Conservation (phyloP, 2,797 vertebrate species). For the Anguilla pacifica region DNA sequence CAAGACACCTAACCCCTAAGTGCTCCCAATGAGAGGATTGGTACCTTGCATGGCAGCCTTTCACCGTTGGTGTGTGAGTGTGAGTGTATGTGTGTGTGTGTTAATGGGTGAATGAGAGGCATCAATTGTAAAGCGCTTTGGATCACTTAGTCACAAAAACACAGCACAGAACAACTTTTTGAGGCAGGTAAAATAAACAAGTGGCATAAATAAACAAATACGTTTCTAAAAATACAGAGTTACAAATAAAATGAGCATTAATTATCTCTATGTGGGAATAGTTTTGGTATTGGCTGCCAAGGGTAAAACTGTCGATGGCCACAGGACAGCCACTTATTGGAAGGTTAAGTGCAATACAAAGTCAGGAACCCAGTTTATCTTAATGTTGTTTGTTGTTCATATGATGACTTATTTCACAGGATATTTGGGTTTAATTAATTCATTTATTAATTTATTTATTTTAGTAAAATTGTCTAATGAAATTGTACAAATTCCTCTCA, state of each 20-base stretch:
- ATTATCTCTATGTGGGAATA: neutral
- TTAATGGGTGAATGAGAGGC: too few relatives aligned
- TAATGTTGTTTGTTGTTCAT: neutral
- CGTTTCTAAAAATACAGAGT: neutral
- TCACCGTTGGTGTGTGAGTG: too few relatives aligned
- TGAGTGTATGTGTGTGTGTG: too few relatives aligned
- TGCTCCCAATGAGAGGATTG: too few relatives aligned
- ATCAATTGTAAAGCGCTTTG: too few relatives aligned
- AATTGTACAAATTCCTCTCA: slow-evolving; percentile 9
- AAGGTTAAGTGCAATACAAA: slow-evolving; percentile 5
- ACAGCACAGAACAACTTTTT: neutral
- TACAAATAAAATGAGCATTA: neutral
- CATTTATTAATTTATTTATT: neutral
- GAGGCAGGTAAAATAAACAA: neutral
- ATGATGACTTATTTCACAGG: slow-evolving; percentile 7
- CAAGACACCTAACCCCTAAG: too few relatives aligned
- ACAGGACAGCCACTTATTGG: neutral
- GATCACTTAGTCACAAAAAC: too few relatives aligned
- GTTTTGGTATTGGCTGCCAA: neutral
- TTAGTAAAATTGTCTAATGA: neutral
- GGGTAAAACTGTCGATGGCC: neutral
- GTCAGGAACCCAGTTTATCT: slow-evolving; percentile 8
- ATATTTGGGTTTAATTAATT: neutral
- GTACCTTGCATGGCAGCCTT: too few relatives aligned
- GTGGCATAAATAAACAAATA: neutral